A percentile compares a stretch with the other conserved stretches of the same genome.
These are phyloP conservation scores for Hyppa rectilinea DNA, from an alignment of 2,888 invertebrate genomes.

Conservation along the genomic window DNA sequence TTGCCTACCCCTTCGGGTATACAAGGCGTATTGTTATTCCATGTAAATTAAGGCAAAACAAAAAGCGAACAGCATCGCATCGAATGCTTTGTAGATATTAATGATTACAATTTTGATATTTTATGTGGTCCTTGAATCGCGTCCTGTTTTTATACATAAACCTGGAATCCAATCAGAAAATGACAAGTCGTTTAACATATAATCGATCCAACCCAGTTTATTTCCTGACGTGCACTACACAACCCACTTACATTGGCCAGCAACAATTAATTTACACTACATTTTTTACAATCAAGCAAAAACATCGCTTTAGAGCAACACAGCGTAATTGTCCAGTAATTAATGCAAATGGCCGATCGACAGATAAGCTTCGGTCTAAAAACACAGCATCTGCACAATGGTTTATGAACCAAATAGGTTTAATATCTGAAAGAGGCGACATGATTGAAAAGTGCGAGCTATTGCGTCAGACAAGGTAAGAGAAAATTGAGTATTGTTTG, in stretches of 20 bases:
- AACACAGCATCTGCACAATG: conserved; percentile 49
- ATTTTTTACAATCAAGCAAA: conserved; percentile 53
- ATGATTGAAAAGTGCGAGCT: conserved; percentile 37
- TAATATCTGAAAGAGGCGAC: conserved; percentile 39
- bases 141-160: not conserved
- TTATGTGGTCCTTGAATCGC: not conserved
- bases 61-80: not conserved
- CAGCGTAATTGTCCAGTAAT: conserved; percentile 59
- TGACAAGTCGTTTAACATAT: not conserved
- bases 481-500: conserved; percentile 45
- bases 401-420: conserved; percentile 55
- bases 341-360: conserved; percentile 64
- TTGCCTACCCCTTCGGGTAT: too few relatives aligned
- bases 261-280: conserved; percentile 54
- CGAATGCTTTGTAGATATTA: too few relatives aligned
- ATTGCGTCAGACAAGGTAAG: conserved; percentile 63
- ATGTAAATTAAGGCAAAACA: too few relatives aligned
- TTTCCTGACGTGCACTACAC: conserved; percentile 36
- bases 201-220: conserved; percentile 24
- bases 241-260: conserved; percentile 28
- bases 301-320: conserved; percentile 46
- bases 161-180: conserved; percentile 3
- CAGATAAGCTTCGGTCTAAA: conserved; percentile 54
- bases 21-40: too few relatives aligned
- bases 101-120: not conserved